A percentile compares a stretch with the other conserved stretches of the same genome.
Evolutionary conservation across 1,140 invertebrate species (phyloP).

Genomic region (Ladona fulva): DNA sequence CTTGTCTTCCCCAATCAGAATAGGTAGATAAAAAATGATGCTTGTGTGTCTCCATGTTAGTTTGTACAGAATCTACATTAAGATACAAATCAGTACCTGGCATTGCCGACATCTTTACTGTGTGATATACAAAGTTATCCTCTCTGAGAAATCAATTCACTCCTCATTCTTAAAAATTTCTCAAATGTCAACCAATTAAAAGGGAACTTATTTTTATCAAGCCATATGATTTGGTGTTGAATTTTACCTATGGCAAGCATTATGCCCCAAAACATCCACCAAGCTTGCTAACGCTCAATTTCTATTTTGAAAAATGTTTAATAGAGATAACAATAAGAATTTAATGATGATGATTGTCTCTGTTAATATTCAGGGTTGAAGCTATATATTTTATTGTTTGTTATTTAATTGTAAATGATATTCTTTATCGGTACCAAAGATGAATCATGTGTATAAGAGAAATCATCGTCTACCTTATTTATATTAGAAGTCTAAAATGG

Average conservation of each 20-base stretch:
- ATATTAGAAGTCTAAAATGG: not conserved
- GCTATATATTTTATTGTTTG: not conserved
- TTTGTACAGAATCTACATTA: not conserved
- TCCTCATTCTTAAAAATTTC: not conserved
- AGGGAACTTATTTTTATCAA: not conserved
- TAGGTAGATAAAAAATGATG: not conserved
- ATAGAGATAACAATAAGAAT: not conserved
- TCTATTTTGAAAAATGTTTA: not conserved
- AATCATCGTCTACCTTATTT: not conserved
- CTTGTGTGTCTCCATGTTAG: slow-evolving; percentile 4
- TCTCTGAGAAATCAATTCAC: not conserved
- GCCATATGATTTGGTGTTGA: not conserved
- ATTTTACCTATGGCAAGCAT: not conserved
- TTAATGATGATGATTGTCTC: not conserved
- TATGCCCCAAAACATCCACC: not conserved
- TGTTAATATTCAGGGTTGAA: not conserved
- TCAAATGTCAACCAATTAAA: not conserved
- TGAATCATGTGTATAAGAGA: not conserved
- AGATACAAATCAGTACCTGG: not conserved
- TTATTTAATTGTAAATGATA: not conserved
- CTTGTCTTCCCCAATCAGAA: not conserved
- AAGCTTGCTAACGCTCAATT: not conserved
- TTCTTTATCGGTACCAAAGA: not conserved
- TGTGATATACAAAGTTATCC: not conserved
- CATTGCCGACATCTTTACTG: not conserved